A percentile compares a stretch with the other conserved stretches of the same genome.
Conservation (phyloP, 2,888 invertebrate genomes). For the Dasypogon diadema region DNA sequence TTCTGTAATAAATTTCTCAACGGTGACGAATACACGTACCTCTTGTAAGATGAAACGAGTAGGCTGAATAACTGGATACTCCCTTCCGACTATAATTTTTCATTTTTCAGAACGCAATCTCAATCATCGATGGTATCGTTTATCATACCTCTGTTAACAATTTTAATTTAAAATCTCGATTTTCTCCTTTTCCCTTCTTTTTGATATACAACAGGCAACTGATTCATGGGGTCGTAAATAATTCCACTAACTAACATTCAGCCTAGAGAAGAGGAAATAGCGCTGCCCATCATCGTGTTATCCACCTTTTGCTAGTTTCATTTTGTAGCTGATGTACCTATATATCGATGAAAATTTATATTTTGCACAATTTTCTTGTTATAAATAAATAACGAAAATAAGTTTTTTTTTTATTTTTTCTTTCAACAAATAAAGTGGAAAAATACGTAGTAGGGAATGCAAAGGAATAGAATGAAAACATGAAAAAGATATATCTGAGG, state of each 20-base stretch:
- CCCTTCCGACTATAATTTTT: conserved; percentile 28
- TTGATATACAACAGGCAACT: conserved; percentile 34
- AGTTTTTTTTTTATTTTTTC: background rate
- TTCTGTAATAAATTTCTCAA: background rate
- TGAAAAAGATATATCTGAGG: background rate
- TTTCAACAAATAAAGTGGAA: conserved; percentile 10
- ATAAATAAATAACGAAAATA: conserved; percentile 55
- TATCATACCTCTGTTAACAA: conserved; percentile 48
- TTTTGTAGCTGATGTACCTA: background rate
- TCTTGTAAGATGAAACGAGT: conserved; percentile 18
- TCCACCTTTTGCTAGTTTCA: conserved; percentile 50
- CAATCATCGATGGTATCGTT: conserved; percentile 40
- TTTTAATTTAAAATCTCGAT: conserved; percentile 48
- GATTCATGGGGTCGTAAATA: conserved; percentile 50
- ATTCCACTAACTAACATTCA: conserved; percentile 31
- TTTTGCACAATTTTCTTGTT: conserved; percentile 55
- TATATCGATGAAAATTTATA: conserved; percentile 27
- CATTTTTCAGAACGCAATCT: conserved; percentile 32
- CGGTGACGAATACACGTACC: background rate
- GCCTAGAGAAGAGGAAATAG: conserved; percentile 17
- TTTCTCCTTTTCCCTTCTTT: conserved; percentile 23
- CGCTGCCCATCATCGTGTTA: conserved; percentile 36
- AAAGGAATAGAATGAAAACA: background rate
- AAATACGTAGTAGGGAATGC: background rate
- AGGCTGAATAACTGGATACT: conserved; percentile 19